Base-by-base conservation (phyloP, 1,140 invertebrate species). In the Agraylea sexmaculata region DNA sequence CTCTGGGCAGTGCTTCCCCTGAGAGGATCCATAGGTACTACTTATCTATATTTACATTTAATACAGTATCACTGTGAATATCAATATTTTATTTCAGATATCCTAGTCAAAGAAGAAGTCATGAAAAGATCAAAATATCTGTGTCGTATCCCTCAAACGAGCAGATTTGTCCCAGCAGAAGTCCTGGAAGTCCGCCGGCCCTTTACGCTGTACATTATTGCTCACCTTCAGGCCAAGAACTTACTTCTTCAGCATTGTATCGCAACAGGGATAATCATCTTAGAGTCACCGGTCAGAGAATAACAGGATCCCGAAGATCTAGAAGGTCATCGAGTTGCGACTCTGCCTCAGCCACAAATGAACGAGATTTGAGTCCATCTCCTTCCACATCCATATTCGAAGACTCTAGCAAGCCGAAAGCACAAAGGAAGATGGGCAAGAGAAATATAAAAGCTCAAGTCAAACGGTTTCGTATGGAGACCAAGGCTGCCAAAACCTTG, bases 401-500 rank as follows among this genome's bases (percentile, higher is more conserved):
- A 40, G 72, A 72, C 33, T 51, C 55, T 17, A 68, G 70, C 36
- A 80, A 80, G 48, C 75, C 77, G 0, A 73, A 76, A 50, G 66
- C 77, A 17, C 76, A 77, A 19, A 74, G 67, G 22, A 56, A 75
- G 52, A 84, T 87, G 76, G 83, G 82, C 8, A 83, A 83, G 51
- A 69, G 85, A 43, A 85, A 91, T 64, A 88, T 83, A 53, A 89
- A 86, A 68, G 81, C 82, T 28, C 83, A 72, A 61, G 83, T 86
- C 19, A 86, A 83, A 56, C 71, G 83, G 32, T 88, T 89, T 57
- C 71, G 79, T 1, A 90, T 88, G 77, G 89, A 95, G 60, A 87
- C 86, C 0, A 93, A 93, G 66, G 88, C 89, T 1, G 88, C 90
- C 1, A 93, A 93, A 65, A 95, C 90, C 0, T 64, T 94, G 20